Base-by-base conservation (phyloP, 2,888 invertebrate species). In the Mesoligia furuncula region DNA sequence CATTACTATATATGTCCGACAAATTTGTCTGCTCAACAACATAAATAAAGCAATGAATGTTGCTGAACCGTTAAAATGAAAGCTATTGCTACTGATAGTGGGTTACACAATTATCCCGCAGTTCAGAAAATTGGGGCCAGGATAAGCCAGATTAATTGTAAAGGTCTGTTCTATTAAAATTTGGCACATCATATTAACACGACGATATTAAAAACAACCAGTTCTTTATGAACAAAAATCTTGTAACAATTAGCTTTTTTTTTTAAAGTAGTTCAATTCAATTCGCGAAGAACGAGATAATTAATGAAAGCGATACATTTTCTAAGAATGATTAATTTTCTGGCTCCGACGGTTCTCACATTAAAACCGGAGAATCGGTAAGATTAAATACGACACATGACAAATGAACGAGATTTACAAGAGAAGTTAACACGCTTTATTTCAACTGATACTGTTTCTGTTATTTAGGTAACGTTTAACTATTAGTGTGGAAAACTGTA, bases 351-450 rank as follows among this genome's bases (percentile, higher is more conserved):
- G 70, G 42, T 79, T 76, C 80, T 62, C 79, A 73, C 80, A 69
- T 66, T 65, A 83, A 85, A 80, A 82, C 74, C 51, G 65, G 62
- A 61, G 73, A 79, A 80, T 82, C 68, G 61, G 64, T 74, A 79
- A 84, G 85, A 89, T 89, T 88, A 83, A 87, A 85, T 77, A 86
- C 82, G 89, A 86, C 89, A 84, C 54, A 76, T 84, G 87, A 87
- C 79, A 82, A 89, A 89, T 89, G 74, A 72, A 64, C 13, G 62
- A 59, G 77, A 88, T 85, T 87, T 83, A 83, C 73, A 77, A 39
- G 36, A 48, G 72, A 74, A 75, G 72, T 73, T 87, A 77, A 57
- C 61, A 65, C 71, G 67, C 57, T 81, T 78, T 83, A 80, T 80
- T 75, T 80, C 66, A 73, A 67, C 65, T 67, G 61, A 1, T 73